Base-by-base conservation (phyloP, 2,888 invertebrate species). In the Lepidonotus clava region DNA sequence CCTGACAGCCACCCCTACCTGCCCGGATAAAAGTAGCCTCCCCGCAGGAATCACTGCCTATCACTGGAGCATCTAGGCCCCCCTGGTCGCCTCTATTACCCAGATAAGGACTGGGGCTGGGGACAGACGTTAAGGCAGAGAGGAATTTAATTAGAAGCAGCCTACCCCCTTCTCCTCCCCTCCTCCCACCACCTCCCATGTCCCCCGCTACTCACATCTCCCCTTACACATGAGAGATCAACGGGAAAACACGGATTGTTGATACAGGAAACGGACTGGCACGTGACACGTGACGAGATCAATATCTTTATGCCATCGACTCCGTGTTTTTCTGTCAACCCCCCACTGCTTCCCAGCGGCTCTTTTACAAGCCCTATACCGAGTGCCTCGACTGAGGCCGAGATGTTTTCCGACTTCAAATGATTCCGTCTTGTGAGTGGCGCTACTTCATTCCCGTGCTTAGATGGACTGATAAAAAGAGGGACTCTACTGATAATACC, bases 221-320 rank as follows among this genome's bases (percentile, higher is more conserved):
- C 11, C 36, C 38, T 76, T 40, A 76, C 76, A 34, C 76, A 18
- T 38, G 38, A 28, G 76, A 76, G 38, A 76, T 40, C 76, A 76
- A 18, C 38, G 40, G 38, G 1, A 76, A 76, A 76, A 76, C 21
- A 34, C n/a, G 40, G 40, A 40, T 36, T 40, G 76, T 76, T 76
- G 76, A 76, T 76, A 76, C 34, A 28, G 76, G 36, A 76, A 76
- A 76, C 76, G 76, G 76, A 14, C 32, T n/a, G 76, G 40, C 76
- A 34, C 38, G 34, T n/a, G 4, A 40, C 38, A 76, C 38, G 76
- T 76, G 36, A 76, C 38, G 76, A 2, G 76, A 76, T 76, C 76
- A 38, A 76, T 76, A 76, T 36, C 36, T 34, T 38, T 36, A 14
- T 76, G 76, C 24, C 38, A 76, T 76, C 76, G 76, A 76, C 40